Conservation (phyloP, 2,888 invertebrate genomes). For the Molorchus minor region DNA sequence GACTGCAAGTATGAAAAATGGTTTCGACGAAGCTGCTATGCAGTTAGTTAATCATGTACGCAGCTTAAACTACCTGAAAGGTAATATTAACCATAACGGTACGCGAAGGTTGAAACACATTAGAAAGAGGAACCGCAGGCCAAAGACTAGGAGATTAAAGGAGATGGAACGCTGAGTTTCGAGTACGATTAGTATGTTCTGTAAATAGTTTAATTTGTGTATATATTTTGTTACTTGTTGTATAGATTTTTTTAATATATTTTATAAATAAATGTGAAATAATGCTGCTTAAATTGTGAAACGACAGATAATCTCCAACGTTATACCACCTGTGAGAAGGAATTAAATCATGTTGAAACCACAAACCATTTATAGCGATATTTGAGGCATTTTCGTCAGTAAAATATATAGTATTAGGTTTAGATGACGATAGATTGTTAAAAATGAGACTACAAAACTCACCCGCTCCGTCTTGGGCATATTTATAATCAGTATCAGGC, state of each 20-base stretch:
- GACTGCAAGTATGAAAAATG: constrained; percentile 31
- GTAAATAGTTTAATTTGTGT: constrained; percentile 18
- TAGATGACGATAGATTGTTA: background rate
- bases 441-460: constrained; percentile 57
- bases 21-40: constrained; percentile 56
- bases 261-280: background rate
- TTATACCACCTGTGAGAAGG: too few species aligned
- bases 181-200: background rate
- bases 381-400: too few species aligned
- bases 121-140: constrained; percentile 41
- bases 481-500: constrained; percentile 90
- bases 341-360: too few species aligned
- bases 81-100: constrained; percentile 36
- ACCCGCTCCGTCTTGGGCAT: constrained; percentile 90
- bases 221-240: constrained; percentile 21
- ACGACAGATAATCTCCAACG: too few species aligned
- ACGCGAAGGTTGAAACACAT: constrained; percentile 46
- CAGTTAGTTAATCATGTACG: constrained; percentile 61
- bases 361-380: too few species aligned
- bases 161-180: too few species aligned
- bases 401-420: too few species aligned
- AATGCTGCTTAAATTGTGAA: background rate
- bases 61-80: constrained; percentile 53
- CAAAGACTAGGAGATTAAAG: constrained; percentile 37
- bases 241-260: constrained; percentile 10